phyloP scores from a whole-genome alignment of 2,888 invertebrate genomes.

The Epirrhoe tristata region DNA sequence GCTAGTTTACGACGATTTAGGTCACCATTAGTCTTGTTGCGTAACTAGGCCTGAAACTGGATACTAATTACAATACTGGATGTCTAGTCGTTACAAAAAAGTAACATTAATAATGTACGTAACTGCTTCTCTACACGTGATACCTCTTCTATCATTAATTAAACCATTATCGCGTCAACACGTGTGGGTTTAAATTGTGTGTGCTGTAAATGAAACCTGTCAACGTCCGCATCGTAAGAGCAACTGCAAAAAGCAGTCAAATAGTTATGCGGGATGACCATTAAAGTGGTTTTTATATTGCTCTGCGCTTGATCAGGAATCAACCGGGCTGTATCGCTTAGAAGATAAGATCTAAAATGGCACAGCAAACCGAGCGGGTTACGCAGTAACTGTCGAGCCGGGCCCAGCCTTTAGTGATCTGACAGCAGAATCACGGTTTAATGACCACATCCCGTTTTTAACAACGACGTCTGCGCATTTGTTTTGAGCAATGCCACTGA shows the following conservation, averaged over 20 bases:
- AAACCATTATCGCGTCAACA: slow-evolving; percentile 24
- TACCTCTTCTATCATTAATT: slow-evolving; percentile 23
- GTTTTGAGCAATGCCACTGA: slow-evolving; percentile 73
- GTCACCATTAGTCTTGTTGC: not conserved
- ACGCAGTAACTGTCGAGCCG: slow-evolving; percentile 34
- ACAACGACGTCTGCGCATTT: slow-evolving; percentile 74
- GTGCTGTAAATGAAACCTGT: slow-evolving; percentile 50
- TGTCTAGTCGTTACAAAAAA: slow-evolving; percentile 19
- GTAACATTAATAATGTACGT: slow-evolving; percentile 19
- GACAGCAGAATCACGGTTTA: slow-evolving; percentile 78
- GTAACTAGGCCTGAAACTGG: not conserved
- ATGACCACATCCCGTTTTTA: slow-evolving; percentile 81
- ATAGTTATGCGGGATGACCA: slow-evolving; percentile 53
- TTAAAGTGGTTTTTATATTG: slow-evolving; percentile 32
- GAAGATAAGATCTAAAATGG: slow-evolving; percentile 40
- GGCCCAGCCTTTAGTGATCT: slow-evolving; percentile 53
- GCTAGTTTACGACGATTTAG: not conserved
- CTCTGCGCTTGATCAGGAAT: slow-evolving; percentile 23
- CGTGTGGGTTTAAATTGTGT: slow-evolving; percentile 39
- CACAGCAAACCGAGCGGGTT: slow-evolving; percentile 26
- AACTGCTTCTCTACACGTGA: slow-evolving; percentile 19
- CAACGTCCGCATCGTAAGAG: slow-evolving; percentile 44
- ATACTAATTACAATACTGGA: slow-evolving; percentile 4
- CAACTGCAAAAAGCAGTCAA: slow-evolving; percentile 54
- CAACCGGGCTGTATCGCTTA: slow-evolving; percentile 34